A percentile compares a stretch with the other conserved stretches of the same genome.
phyloP scores from a whole-genome alignment of 1,140 invertebrate genomes.

The Bombus turneri region DNA sequence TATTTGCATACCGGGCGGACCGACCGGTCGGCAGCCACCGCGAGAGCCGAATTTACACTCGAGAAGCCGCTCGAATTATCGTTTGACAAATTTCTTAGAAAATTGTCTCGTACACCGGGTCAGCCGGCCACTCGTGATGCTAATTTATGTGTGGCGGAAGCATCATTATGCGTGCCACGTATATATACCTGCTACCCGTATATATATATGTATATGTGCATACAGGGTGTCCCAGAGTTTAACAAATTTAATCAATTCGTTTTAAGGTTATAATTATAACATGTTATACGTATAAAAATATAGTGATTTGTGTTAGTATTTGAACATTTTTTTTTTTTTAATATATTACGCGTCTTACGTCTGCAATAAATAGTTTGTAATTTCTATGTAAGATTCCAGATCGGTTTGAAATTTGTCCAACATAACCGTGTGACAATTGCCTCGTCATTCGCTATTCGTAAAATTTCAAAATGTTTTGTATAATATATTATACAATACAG shows the following conservation, averaged over 20 bases:
- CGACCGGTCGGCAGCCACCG: neutral
- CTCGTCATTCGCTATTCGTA: too few relatives aligned
- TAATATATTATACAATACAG: too few relatives aligned
- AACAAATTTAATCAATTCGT: neutral
- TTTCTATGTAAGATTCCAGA: too few relatives aligned
- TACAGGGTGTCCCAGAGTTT: neutral
- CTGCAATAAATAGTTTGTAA: too few relatives aligned
- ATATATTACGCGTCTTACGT: too few relatives aligned
- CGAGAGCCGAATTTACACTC: constrained; percentile 38
- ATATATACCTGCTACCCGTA: neutral
- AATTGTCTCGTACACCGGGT: constrained; percentile 30
- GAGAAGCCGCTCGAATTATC: constrained; percentile 24
- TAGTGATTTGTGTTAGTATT: neutral
- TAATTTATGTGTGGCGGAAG: constrained; percentile 48
- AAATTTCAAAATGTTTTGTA: too few relatives aligned
- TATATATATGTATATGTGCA: neutral
- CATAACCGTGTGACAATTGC: too few relatives aligned
- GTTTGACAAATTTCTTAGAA: constrained; percentile 50
- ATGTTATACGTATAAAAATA: neutral
- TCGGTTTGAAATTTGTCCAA: too few relatives aligned
- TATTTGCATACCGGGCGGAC: constrained; percentile 27
- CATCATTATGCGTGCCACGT: constrained; percentile 2
- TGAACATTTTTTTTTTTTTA: neutral
- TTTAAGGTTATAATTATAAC: neutral
- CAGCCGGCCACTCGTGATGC: constrained; percentile 2